Percentiles rank a stretch among this genome's conserved stretches.
Evolutionary conservation across 2,797 vertebrate genomes (phyloP).

Genomic region (Echiichthys vipera): DNA sequence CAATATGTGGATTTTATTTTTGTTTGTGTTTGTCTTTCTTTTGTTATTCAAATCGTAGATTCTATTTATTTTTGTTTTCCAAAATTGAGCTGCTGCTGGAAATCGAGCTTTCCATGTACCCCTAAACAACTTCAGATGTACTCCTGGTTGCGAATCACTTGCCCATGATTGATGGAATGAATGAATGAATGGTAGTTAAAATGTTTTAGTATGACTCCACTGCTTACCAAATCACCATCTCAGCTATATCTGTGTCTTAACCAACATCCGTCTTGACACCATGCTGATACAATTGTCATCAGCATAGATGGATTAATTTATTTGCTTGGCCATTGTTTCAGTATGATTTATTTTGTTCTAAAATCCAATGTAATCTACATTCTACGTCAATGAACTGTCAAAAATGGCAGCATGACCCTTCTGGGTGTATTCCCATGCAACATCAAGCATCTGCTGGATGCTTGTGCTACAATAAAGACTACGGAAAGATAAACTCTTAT

Average conservation of each 20-base stretch:
- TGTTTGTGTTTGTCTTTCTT: background rate
- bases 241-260: constrained; percentile 43
- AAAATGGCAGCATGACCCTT: background rate
- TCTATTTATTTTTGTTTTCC: background rate
- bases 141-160: background rate
- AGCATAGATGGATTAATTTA: constrained; percentile 3
- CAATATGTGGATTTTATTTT: background rate
- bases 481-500: background rate
- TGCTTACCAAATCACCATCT: constrained; percentile 50
- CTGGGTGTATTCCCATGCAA: background rate
- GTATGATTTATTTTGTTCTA: constrained; percentile 5
- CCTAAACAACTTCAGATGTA: background rate
- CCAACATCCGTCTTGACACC: constrained; percentile 40
- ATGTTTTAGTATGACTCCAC: constrained; percentile 13
- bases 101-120: background rate
- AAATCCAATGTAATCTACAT: background rate
- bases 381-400: background rate
- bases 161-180: constrained; percentile 6
- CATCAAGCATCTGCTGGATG: constrained; percentile 2
- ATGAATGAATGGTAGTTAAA: background rate
- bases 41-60: background rate
- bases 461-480: constrained; percentile 5
- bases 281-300: constrained; percentile 17
- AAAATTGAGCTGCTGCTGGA: no score
- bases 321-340: constrained; percentile 35